phyloP scores from a whole-genome alignment of 2,888 invertebrate species.

The Apeira syringaria region DNA sequence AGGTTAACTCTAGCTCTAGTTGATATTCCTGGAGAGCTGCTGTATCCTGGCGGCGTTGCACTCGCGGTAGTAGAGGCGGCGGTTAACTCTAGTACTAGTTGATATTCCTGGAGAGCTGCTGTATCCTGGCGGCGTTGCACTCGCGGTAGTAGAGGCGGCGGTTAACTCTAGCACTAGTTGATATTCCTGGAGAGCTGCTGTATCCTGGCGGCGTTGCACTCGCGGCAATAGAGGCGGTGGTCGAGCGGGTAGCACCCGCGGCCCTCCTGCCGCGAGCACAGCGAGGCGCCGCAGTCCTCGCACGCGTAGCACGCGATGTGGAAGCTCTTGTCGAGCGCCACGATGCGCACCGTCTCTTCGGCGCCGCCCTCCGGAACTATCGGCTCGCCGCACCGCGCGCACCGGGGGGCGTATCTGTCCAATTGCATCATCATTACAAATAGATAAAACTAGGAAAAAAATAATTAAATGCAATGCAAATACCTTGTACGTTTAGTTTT shows the following conservation, averaged over 20 bases:
- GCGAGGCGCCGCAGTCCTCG: conserved; percentile 95
- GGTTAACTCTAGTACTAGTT: no score
- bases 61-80: no score
- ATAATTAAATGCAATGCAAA: no score
- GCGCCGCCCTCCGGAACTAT: conserved; percentile 98
- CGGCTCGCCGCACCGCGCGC: conserved; percentile 97
- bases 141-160: no score
- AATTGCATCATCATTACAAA: not conserved
- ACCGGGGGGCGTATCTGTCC: conserved; percentile 94
- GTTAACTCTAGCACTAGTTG: no score
- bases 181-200: conserved; percentile 91
- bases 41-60: no score
- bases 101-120: no score
- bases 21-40: no score
- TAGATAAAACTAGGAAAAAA: no score
- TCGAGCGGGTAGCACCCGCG: conserved; percentile 98
- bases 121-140: no score
- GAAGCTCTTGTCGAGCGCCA: conserved; percentile 98
- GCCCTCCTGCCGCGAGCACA: conserved; percentile 97
- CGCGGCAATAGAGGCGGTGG: conserved; percentile 96
- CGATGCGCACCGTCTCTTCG: conserved; percentile 98
- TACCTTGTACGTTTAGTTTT: no score
- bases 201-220: conserved; percentile 97
- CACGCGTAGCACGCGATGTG: conserved; percentile 98
- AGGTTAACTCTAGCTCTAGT: no score